A percentile compares a stretch with the other conserved stretches of the same genome.
Conservation (phyloP, 2,797 vertebrate species). For the Otus scops region DNA sequence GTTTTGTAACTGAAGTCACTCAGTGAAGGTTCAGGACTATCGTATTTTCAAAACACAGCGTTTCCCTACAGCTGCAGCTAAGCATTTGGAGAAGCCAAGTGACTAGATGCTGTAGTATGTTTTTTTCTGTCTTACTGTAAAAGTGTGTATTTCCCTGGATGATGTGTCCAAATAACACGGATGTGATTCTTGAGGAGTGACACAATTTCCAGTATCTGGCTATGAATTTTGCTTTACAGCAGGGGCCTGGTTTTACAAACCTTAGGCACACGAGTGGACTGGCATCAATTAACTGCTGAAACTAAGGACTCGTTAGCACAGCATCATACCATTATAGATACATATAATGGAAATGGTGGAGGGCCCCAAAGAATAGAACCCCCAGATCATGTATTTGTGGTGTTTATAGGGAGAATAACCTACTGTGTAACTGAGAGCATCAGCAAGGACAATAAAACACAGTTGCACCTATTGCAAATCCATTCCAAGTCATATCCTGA, state of each 20-base stretch:
- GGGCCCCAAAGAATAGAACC: background rate
- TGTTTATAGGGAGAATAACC: background rate
- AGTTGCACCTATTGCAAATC: background rate
- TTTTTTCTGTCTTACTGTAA: background rate
- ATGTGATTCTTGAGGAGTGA: fast-evolving
- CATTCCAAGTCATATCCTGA: background rate
- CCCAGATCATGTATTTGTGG: fast-evolving
- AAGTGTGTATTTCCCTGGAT: background rate
- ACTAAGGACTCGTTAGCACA: background rate
- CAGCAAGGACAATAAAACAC: background rate
- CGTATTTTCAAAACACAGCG: fast-evolving
- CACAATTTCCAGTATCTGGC: fast-evolving
- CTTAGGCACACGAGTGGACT: fast-evolving
- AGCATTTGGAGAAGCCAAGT: background rate
- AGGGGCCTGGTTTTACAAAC: background rate
- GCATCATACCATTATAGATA: fast-evolving
- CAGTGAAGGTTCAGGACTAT: fast-evolving
- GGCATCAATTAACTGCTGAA: background rate
- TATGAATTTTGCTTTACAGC: background rate
- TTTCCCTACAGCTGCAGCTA: background rate
- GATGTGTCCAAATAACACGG: fast-evolving
- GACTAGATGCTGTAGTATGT: fast-evolving
- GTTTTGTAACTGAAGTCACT: fast-evolving
- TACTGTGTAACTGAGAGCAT: background rate
- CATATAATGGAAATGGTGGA: background rate